Evolutionary conservation across 2,888 invertebrate genomes (phyloP), one percentile per base, ranked within the genome.

Genomic region (Drosophila fulvimacula): DNA sequence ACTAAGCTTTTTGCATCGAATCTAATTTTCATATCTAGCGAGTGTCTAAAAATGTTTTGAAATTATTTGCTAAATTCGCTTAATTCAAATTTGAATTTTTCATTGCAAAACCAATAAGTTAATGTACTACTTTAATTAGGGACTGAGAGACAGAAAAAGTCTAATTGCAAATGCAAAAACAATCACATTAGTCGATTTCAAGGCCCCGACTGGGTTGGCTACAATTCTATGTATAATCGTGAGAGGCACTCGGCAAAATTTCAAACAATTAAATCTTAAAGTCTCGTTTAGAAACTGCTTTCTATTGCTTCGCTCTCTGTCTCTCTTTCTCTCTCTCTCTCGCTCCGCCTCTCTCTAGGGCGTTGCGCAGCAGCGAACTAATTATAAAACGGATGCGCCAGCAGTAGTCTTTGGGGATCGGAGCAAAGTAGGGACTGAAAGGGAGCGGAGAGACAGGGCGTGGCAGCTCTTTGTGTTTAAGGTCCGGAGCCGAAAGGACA

Each of bases 261-360:
- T 87, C 69, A 60, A 79, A 79, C 88, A 90, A 86, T 88, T 89
- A 89, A 88, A 90, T 90, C 89, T 87, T 86, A 82, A 87, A 90
- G 81, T 80, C 87, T 75, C 82, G 75, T 78, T 84, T 88, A 86
- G 87, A 89, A 89, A 79, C 78, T 51, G 76, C 69, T 81, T 70
- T 63, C 66, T 60, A 30, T 30, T 51, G 38, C n/a, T 30, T 24
- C 44, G 56, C 64, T 63, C 36, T 62, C 46, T 41, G 46, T 30
- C 42, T n/a, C 24, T 27, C 34, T 21, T n/a, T 21, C 19, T 4
- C n/a, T 41, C 19, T 30, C 38, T 44, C 52, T 61, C 27, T 32
- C 21, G 32, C 19, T n/a, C 3, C 36, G 7, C 55, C 53, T 48
- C 42, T 41, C 27, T 41, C 32, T 15, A 15, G 49, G 32, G 58